These are phyloP conservation scores for Phengaris alcon DNA, from an alignment of 2,888 invertebrate species.

Conservation along the genomic window DNA sequence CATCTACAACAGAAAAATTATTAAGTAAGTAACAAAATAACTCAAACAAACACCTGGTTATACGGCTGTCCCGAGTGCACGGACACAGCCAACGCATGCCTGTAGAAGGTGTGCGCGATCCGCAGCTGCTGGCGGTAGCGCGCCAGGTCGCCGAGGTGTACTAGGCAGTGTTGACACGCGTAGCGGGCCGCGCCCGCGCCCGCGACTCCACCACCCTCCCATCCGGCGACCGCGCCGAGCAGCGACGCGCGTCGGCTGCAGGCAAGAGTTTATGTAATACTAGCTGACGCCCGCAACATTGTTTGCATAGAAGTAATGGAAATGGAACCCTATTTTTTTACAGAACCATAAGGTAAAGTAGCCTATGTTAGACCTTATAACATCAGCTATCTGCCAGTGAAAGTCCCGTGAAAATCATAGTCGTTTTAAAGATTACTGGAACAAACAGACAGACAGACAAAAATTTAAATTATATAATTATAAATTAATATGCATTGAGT, in stretches of 20 bases:
- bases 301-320: no score
- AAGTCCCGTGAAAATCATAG: no score
- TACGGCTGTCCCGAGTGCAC: slow-evolving; percentile 92
- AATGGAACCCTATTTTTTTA: no score
- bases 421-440: no score
- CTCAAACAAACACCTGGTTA: slow-evolving; percentile 66
- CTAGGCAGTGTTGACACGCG: slow-evolving; percentile 92
- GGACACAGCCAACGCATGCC: slow-evolving; percentile 86
- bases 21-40: neutral
- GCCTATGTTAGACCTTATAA: no score
- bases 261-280: neutral
- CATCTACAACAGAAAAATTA: no score
- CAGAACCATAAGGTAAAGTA: no score
- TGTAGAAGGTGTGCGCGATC: slow-evolving; percentile 91
- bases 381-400: no score
- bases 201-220: slow-evolving; percentile 55
- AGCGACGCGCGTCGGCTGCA: slow-evolving; percentile 66
- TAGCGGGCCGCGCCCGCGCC: slow-evolving; percentile 83
- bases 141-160: slow-evolving; percentile 92
- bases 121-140: slow-evolving; percentile 89
- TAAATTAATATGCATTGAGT: no score
- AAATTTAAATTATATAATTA: no score
- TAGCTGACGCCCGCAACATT: no score
- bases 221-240: slow-evolving; percentile 66
- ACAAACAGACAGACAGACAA: no score